phyloP scores from a whole-genome alignment of 2,888 invertebrate genomes.

The Papilio protenor region DNA sequence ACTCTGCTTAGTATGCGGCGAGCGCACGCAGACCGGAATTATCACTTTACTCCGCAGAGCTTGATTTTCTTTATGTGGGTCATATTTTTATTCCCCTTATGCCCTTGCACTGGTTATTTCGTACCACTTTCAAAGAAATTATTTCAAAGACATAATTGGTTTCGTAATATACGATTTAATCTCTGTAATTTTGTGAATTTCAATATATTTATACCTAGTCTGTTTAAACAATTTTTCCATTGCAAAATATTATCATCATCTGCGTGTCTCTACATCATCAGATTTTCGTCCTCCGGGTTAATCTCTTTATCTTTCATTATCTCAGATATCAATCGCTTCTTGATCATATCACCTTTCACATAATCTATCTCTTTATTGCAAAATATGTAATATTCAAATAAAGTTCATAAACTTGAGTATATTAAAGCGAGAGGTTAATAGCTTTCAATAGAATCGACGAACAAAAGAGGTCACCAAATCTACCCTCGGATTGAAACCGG shows the following conservation, averaged over 20 bases:
- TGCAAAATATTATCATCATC: too few species aligned
- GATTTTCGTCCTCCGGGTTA: too few species aligned
- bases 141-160: not conserved
- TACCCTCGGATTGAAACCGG: constrained; percentile 15
- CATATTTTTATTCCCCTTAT: constrained; percentile 45
- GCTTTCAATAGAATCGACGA: constrained; percentile 21
- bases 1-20: constrained; percentile 32
- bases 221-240: too few species aligned
- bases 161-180: not conserved
- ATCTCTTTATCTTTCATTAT: too few species aligned
- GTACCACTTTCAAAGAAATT: not conserved
- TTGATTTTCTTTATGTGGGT: constrained; percentile 51
- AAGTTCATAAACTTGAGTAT: constrained; percentile 1
- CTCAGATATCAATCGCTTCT: not conserved
- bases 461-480: constrained; percentile 29
- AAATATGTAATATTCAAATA: not conserved
- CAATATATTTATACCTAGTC: too few species aligned
- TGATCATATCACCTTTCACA: too few species aligned
- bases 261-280: too few species aligned
- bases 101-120: constrained; percentile 22
- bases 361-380: not conserved
- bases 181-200: too few species aligned
- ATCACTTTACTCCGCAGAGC: constrained; percentile 51
- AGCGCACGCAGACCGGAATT: constrained; percentile 46
- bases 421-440: constrained; percentile 14